Evolutionary conservation across 2,888 invertebrate genomes (phyloP), one percentile per base, ranked within the genome.

Genomic region (Lasioglossum pauxillum): DNA sequence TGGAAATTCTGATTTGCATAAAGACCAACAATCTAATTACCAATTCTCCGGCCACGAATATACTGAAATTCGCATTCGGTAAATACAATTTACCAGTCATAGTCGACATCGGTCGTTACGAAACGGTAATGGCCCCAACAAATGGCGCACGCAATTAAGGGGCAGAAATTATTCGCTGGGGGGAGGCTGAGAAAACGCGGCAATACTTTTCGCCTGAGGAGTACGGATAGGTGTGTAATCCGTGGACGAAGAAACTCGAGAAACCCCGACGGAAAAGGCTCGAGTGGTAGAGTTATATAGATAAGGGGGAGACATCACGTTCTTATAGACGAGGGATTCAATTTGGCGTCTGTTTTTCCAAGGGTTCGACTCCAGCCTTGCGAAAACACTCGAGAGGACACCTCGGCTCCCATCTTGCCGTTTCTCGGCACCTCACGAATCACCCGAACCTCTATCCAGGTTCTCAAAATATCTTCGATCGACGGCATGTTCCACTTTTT

Each of bases 261-360:
- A 87, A 85, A 85, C 74, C 82, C 88, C 81, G 79, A 57, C 78
- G 73, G 84, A 82, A 75, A 86, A 85, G 84, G 85, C 89, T 88
- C 87, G 84, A 85, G 89, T 88, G 90, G 87, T 88, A 88, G 87
- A 88, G 91, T 85, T 85, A 83, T 83, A 84, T 87, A 88, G 88
- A 89, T 87, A 87, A 89, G 87, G 82, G 84, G 88, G 89, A 88
- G 88, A 85, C 86, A 90, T 92, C 89, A 89, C 90, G 91, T 93
- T 93, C 94, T 93, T 94, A 92, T 92, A 93, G 93, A 91, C 91
- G 90, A 91, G 93, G 94, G 94, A 95, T 95, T 95, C 95, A 95
- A 95, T 95, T 95, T 95, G 94, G 92, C 93, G 94, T 94, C 93
- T 95, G 95, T 95, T 95, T 94, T 95, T 95, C 93, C 93, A 95